Conservation (phyloP, 2,797 vertebrate genomes). For the Furcifer pardalis region DNA sequence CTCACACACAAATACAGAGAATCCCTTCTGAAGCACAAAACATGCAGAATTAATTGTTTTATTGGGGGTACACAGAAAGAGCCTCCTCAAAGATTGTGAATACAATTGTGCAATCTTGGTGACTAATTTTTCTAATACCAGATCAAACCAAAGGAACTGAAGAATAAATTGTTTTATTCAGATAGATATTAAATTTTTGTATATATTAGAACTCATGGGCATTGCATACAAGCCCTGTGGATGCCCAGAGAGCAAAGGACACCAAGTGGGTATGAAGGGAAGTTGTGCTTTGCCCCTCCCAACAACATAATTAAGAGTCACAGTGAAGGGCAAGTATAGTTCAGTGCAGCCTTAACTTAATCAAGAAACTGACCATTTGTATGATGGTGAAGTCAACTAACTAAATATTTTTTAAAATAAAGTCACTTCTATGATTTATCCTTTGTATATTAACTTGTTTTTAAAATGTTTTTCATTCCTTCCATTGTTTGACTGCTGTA, state of each 20-base stretch:
- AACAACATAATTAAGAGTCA: too few species aligned
- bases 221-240: background rate
- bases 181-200: background rate
- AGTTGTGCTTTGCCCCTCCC: background rate
- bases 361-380: background rate
- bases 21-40: background rate
- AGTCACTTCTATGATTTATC: background rate
- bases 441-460: background rate
- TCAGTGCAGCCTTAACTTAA: background rate
- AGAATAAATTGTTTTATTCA: background rate
- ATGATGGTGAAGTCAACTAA: background rate
- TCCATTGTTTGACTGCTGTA: conserved; percentile 64
- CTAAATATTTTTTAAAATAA: background rate
- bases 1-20: background rate
- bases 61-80: too few species aligned
- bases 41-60: background rate
- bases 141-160: too few species aligned
- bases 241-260: background rate
- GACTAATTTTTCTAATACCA: too few species aligned
- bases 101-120: too few species aligned
- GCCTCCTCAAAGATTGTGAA: too few species aligned
- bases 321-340: background rate
- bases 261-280: background rate
- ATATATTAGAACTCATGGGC: background rate
- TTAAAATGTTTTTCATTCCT: background rate